These are phyloP conservation scores for Caloenas nicobarica DNA, from an alignment of 2,113 vertebrate genomes.

Conservation along the genomic window DNA sequence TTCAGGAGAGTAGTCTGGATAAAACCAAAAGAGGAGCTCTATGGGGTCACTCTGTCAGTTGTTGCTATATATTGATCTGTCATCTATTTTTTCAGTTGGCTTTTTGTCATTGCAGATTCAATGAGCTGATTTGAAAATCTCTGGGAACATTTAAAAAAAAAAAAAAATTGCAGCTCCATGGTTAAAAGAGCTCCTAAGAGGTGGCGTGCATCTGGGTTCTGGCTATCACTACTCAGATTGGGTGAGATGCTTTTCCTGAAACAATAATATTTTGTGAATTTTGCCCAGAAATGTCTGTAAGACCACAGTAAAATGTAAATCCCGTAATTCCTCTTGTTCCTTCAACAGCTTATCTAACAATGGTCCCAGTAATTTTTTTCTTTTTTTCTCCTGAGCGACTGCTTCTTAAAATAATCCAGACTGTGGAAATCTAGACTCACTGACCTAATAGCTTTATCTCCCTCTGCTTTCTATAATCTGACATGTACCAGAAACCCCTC, in stretches of 20 bases:
- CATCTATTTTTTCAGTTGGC: background rate
- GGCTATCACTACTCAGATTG: background rate
- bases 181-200: background rate
- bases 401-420: slow-evolving; percentile 3
- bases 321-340: background rate
- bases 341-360: background rate
- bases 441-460: background rate
- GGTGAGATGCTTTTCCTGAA: background rate
- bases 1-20: background rate
- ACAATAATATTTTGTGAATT: background rate
- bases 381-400: background rate
- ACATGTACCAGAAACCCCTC: slow-evolving; percentile 18
- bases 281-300: background rate
- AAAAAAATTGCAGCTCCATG: background rate
- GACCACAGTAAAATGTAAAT: background rate
- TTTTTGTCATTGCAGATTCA: background rate
- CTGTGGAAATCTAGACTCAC: background rate
- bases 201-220: fast-evolving
- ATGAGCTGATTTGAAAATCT: background rate
- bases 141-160: background rate
- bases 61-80: background rate
- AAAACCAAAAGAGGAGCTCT: background rate
- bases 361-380: background rate
- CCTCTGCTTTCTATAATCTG: background rate
- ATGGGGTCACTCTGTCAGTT: background rate